Evolutionary conservation across 2,888 invertebrate species (phyloP).

Genomic region (Scrobipalpa costella): DNA sequence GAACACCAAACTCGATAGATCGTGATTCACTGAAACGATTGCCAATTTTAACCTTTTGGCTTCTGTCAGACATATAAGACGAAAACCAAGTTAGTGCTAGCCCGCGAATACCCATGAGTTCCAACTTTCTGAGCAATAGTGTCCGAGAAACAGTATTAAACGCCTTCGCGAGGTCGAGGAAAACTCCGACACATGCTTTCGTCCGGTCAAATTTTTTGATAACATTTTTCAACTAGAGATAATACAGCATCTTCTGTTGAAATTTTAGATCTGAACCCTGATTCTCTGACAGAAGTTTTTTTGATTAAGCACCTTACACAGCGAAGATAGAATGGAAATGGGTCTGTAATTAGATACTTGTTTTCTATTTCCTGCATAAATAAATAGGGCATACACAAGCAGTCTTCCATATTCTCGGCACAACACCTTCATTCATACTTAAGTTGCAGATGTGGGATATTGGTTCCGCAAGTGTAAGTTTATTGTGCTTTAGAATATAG

Average conservation of each 20-base stretch:
- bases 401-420: background rate
- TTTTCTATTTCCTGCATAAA: constrained; percentile 2
- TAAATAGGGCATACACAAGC: constrained; percentile 6
- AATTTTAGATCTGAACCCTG: constrained; percentile 14
- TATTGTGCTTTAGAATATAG: background rate
- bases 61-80: background rate
- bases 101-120: background rate
- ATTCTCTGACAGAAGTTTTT: background rate
- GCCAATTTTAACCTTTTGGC: background rate
- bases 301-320: background rate
- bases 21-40: background rate
- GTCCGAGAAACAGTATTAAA: constrained; percentile 1
- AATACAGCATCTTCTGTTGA: constrained; percentile 6
- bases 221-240: background rate
- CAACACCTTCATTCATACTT: background rate
- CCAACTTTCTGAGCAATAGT: constrained; percentile 6
- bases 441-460: constrained; percentile 1
- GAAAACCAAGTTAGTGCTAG: background rate
- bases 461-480: background rate
- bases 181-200: background rate
- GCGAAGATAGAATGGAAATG: background rate
- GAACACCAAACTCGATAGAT: constrained; percentile 5
- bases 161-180: constrained; percentile 6
- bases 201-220: background rate
- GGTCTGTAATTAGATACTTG: constrained; percentile 16